Evolutionary conservation across 2,888 invertebrate genomes (phyloP), one percentile per base, ranked within the genome.

Genomic region (Sabellastarte sp.): DNA sequence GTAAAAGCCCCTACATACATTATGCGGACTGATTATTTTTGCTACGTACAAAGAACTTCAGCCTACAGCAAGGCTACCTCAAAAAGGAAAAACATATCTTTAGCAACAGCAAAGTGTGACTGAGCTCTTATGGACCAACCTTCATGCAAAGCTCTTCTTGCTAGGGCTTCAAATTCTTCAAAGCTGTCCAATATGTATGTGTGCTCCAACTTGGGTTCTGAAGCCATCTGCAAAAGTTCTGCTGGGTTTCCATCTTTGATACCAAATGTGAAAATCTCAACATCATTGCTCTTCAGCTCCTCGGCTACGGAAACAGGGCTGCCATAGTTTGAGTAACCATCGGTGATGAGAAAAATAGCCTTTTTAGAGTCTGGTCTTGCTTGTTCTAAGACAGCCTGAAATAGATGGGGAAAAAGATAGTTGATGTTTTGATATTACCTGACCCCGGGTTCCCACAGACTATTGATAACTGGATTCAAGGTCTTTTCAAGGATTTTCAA

Each of bases 241-340:
- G 10, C 28, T 32, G 57, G 50, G 77, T 90, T 90, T 20, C 90
- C 90, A 72, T 88, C 88, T 68, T 86, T 84, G 61, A 90, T 89
- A 1, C 89, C 88, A 73, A 87, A 87, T 10, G 86, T 85, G 74
- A 86, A 86, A 26, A 86, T 78, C 65, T 82, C 80, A 20, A 85
- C 85, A 3, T 82, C 84, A 29, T 77, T 69, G 20, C 84, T 77
- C 33, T 86, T 83, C 2, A 90, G 79, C 51, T 86, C 81, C 53
- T 84, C 84, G 0, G 90, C 89, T 1, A 88, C 84, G 0, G 88
- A 87, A 5, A 88, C 82, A 0, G 90, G 90, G 82, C 89, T 88
- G 0, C 88, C 89, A 1, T 89, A 89, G 77, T 89, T 90, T 3
- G 89, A 70, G 76, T 88, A 90, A 20, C 90, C 90, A 75, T 90